Conservation (phyloP, 2,113 vertebrate species). For the Heterotilapia buettikoferi region DNA sequence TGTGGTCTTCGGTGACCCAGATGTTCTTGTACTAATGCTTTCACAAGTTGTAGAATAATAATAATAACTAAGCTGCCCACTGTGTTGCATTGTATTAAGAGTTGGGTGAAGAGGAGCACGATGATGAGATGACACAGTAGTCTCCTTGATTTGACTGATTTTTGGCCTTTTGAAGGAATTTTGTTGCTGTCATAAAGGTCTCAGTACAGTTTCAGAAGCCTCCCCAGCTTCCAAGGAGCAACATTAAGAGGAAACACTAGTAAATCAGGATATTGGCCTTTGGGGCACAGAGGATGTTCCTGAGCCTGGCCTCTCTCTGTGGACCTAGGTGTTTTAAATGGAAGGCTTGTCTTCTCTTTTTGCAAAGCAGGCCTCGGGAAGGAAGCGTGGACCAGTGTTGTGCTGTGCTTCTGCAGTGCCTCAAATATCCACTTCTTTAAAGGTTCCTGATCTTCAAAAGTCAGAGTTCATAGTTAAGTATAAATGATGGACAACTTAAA, state of each 20-base stretch:
- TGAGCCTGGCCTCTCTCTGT: neutral
- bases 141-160: neutral
- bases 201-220: neutral
- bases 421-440: neutral
- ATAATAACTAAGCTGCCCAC: neutral
- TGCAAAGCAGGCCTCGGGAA: neutral
- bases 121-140: neutral
- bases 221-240: neutral
- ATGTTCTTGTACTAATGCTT: neutral
- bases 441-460: neutral
- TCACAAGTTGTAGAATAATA: neutral
- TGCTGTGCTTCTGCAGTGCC: neutral
- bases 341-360: neutral
- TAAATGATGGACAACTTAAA: neutral
- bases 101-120: neutral
- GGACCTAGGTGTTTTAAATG: conserved; percentile 4
- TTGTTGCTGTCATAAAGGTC: rapidly evolving
- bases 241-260: conserved; percentile 16
- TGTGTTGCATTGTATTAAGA: rapidly evolving
- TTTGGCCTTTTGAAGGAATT: neutral
- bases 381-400: neutral
- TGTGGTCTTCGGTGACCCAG: neutral
- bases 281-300: neutral
- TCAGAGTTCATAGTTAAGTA: neutral
- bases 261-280: conserved; percentile 9